phyloP scores from a whole-genome alignment of 2,113 vertebrate genomes.

The Lepus europaeus region DNA sequence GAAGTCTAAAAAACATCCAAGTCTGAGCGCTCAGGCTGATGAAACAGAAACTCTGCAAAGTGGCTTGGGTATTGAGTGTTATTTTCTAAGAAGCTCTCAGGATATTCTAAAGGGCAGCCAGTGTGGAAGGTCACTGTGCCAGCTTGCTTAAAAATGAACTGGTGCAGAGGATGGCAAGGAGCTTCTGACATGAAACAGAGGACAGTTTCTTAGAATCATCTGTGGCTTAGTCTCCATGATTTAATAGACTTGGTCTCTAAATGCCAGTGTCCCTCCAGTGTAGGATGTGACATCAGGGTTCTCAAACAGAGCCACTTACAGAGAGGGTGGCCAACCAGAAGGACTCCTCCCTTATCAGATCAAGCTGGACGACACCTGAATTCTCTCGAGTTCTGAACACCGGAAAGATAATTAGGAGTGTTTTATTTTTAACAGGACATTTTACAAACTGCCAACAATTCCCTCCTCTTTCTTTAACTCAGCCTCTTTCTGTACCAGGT shows the following conservation, averaged over 20 bases:
- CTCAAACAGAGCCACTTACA: not conserved
- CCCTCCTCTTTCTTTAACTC: not conserved
- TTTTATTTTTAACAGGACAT: not conserved
- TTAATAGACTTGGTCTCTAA: slow-evolving; percentile 12
- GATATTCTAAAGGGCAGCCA: not conserved
- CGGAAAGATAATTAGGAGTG: not conserved
- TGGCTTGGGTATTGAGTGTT: not conserved
- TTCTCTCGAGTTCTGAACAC: not conserved
- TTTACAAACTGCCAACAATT: not conserved
- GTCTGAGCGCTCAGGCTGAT: not conserved
- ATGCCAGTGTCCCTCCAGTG: not conserved
- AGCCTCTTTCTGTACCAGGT: not conserved
- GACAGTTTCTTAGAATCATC: slow-evolving; percentile 1
- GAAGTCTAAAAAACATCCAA: not conserved
- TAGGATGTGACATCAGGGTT: not conserved
- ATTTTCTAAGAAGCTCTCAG: not conserved
- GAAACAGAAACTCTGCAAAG: not conserved
- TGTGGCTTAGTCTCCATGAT: not conserved
- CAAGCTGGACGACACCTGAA: not conserved
- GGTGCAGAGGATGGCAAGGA: not conserved
- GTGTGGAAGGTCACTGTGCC: not conserved
- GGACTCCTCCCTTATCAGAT: not conserved
- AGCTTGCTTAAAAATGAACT: slow-evolving; percentile 14
- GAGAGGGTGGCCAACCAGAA: not conserved
- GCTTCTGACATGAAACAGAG: not conserved